phyloP scores from a whole-genome alignment of 2,888 invertebrate species.

The Acronicta aceris region DNA sequence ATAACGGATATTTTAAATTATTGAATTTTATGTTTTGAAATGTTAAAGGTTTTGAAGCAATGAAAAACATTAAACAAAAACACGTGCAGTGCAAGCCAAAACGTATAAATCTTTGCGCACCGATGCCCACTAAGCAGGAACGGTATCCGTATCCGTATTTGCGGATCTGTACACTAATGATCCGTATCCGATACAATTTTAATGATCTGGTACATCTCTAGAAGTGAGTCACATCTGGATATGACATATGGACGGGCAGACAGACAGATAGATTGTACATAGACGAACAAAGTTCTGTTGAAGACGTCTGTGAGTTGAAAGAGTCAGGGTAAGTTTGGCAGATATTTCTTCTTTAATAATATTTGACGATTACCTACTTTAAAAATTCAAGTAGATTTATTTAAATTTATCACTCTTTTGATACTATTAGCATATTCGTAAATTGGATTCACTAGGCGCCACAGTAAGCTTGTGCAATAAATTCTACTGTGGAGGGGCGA shows the following conservation, averaged over 20 bases:
- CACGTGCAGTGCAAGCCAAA: no score
- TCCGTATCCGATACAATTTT: no score
- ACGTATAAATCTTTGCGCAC: no score
- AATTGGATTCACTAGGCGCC: background rate
- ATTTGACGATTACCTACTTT: background rate
- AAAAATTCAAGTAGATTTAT: background rate
- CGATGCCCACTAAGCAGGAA: no score
- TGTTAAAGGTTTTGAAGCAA: no score
- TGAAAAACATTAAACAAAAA: no score
- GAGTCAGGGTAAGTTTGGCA: background rate
- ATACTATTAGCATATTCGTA: background rate
- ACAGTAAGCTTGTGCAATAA: no score
- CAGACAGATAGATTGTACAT: background rate
- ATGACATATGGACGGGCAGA: background rate
- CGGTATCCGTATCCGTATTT: no score
- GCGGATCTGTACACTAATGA: no score
- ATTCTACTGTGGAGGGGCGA: no score
- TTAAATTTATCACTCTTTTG: background rate
- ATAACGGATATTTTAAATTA: no score
- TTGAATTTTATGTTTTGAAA: no score
- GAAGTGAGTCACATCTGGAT: background rate
- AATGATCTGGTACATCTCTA: background rate
- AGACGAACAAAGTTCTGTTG: background rate
- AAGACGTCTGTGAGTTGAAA: background rate
- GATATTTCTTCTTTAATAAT: background rate